phyloP scores from a whole-genome alignment of 2,113 vertebrate species.

The Sinocyclocheilus anshuiensis region DNA sequence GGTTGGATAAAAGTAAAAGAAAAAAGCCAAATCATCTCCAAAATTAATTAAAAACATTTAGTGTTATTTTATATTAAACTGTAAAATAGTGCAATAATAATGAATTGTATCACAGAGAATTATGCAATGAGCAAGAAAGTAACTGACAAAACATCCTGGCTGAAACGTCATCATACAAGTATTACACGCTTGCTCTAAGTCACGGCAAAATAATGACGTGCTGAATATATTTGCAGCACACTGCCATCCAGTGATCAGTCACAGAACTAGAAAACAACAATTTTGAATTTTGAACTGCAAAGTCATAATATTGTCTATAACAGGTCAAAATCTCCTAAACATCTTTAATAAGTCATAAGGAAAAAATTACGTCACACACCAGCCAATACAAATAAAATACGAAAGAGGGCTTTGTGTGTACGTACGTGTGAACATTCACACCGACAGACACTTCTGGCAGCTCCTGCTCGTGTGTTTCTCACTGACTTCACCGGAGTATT shows the following conservation, averaged over 20 bases:
- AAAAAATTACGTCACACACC: neutral
- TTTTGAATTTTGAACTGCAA: neutral
- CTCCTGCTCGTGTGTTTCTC: neutral
- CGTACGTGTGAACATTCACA: neutral
- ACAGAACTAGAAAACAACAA: neutral
- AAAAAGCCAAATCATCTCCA: neutral
- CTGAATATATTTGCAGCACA: conserved; percentile 8
- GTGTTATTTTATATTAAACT: neutral
- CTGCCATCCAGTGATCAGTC: conserved; percentile 18
- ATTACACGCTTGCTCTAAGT: neutral
- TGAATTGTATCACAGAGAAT: neutral
- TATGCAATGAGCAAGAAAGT: neutral
- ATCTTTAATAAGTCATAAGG: neutral
- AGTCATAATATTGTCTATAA: neutral
- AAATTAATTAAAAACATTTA: neutral
- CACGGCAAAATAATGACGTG: neutral
- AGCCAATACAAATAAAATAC: neutral
- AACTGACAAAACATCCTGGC: neutral
- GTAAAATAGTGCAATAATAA: neutral
- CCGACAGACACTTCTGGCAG: neutral
- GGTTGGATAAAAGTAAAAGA: neutral
- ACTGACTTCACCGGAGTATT: neutral
- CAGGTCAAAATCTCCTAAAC: neutral
- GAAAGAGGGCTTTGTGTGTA: neutral
- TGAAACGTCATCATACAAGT: neutral